Evolutionary conservation across 2,888 invertebrate genomes (phyloP), one percentile per base, ranked within the genome.

Genomic region (Lepidocyrtinus sp.): DNA sequence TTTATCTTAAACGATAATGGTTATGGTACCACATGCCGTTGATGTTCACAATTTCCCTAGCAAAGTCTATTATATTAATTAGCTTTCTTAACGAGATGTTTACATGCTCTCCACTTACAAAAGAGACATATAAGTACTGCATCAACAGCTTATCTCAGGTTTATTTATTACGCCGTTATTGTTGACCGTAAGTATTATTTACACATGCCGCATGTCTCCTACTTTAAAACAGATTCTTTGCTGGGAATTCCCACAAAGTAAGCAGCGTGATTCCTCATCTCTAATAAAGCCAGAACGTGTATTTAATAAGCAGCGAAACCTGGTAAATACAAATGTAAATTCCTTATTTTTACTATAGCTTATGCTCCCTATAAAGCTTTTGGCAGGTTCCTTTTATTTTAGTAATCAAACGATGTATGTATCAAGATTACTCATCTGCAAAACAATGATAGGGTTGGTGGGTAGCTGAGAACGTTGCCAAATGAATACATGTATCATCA

Each of bases 161-260:
- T 55, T 55, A 55, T 55, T 55, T 55, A 55, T 55, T 55, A 9
- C 36, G 36, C 36, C 12, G 36, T 9, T 12, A 12, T 3, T 55
- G 55, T 55, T 55, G 55, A 55, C 55, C 55, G 55, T 55, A 55
- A 15, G 3, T 15, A 15, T 55, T 55, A 55, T 55, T n/a, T 55
- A 55, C 5, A 55, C 55, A n/a, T 55, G 15, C 36, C 36, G 36
- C n/a, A 55, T 55, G 55, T 55, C 55, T n/a, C n/a, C n/a, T n/a
- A n/a, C 17, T 55, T 55, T 55, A 5, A 36, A 36, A 5, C 7
- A 36, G 36, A 36, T 9, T 36, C 72, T 77, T 72, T 62, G 68
- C 61, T 77, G 77, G 77, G 72, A 65, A 72, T 72, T 72, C 72
- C 77, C 77, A 68, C 70, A 71, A 70, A 62, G 71, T n/a, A n/a